These are phyloP conservation scores for Odontomyia ornata DNA, from an alignment of 2,888 invertebrate species.

Conservation along the genomic window DNA sequence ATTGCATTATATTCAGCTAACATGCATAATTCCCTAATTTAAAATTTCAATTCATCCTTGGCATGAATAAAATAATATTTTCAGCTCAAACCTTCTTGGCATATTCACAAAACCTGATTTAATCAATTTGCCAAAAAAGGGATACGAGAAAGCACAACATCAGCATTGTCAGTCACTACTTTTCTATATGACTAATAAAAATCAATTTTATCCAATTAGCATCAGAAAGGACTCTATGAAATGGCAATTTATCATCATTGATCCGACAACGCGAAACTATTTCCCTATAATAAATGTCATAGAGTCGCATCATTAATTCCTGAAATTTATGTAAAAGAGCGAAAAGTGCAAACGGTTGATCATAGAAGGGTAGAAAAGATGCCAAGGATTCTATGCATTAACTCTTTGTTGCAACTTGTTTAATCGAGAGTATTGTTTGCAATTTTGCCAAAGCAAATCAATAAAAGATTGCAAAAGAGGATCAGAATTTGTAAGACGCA, in stretches of 20 bases:
- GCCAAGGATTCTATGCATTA: background rate
- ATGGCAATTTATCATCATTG: constrained; percentile 45
- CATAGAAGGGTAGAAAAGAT: background rate
- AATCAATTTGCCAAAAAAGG: constrained; percentile 2
- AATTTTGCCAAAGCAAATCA: constrained; percentile 32
- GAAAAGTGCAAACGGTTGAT: background rate
- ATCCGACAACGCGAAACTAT: constrained; percentile 21
- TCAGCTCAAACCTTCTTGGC: constrained; percentile 26
- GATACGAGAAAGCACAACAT: constrained; percentile 11
- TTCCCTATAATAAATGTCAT: constrained; percentile 42
- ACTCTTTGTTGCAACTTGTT: constrained; percentile 3
- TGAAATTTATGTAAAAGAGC: constrained; percentile 26
- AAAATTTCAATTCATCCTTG: background rate
- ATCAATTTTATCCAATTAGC: constrained; percentile 46
- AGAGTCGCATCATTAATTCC: constrained; percentile 27
- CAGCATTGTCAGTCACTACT: background rate
- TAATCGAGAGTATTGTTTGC: constrained; percentile 31
- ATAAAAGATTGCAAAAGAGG: constrained; percentile 8
- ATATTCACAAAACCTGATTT: background rate
- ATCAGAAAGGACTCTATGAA: constrained; percentile 43
- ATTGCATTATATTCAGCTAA: constrained; percentile 21
- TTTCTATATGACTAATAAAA: constrained; percentile 35
- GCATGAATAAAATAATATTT: constrained; percentile 22
- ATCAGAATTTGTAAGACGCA: constrained; percentile 4
- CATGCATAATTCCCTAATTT: constrained; percentile 24